Base-by-base conservation (phyloP, 2,888 invertebrate genomes). In the Stratiomys singularior region DNA sequence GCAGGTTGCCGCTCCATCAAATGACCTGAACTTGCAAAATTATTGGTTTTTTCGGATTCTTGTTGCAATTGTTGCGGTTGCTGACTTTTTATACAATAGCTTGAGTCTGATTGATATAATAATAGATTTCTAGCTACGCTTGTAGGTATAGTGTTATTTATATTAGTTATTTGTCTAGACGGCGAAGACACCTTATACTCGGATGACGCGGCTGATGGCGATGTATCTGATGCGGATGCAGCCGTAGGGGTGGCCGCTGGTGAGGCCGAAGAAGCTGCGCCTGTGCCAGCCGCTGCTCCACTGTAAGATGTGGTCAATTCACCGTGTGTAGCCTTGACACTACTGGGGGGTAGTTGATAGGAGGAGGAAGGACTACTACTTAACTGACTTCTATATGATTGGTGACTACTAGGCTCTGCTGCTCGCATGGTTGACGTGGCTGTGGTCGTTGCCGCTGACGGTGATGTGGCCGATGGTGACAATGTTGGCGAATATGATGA, bases 1-100 rank as follows among this genome's bases (percentile, higher is more conserved):
- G 27, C 28, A 2, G 28, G n/a, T 60, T 7, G 15, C 30, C 74
- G 76, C 15, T 66, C 67, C 13, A 27, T 67, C 64, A 78, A 67
- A 85, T 83, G 86, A 84, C 83, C 85, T 83, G 82, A 82, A 80
- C 82, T 81, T 80, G 80, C 81, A 79, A 81, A 84, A 82, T 79
- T 83, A 74, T 78, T 81, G 77, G 79, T 79, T 78, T 74, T 58
- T 18, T 69, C 69, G 25, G 69, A 69, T 69, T 60, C 60, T 37
- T 81, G 81, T 84, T 85, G 83, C 82, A 83, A 81, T 82, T 83
- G 81, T 80, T 81, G 78, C 81, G 78, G 80, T 76, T 79, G 82
- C 78, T 83, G 83, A 82, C 85, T 82, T 81, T 83, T 84, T 82
- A 84, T 84, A 81, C 84, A 83, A 80, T 86, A 86, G 81, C 83